phyloP scores from a whole-genome alignment of 2,113 vertebrate genomes.

The Dipodomys merriami region DNA sequence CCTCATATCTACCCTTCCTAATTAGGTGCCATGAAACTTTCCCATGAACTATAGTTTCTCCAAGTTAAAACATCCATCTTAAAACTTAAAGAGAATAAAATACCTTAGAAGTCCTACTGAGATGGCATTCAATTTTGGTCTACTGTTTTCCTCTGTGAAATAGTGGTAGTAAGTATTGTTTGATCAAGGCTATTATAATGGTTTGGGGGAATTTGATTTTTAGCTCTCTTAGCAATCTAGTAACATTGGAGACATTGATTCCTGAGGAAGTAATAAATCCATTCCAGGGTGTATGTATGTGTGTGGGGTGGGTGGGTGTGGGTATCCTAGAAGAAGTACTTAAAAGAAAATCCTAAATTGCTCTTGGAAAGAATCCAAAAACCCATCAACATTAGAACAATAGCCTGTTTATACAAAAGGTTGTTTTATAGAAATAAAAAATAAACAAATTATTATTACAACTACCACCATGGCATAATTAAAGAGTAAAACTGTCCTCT shows the following conservation, averaged over 20 bases:
- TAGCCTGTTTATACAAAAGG: background rate
- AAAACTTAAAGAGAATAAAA: background rate
- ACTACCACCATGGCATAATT: background rate
- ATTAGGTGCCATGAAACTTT: background rate
- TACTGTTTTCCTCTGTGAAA: background rate
- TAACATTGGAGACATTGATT: background rate
- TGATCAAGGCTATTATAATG: background rate
- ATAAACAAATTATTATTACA: background rate
- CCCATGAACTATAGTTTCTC: background rate
- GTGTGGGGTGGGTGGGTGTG: too few relatives aligned
- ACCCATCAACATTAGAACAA: background rate
- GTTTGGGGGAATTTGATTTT: background rate
- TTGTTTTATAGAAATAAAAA: background rate
- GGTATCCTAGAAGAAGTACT: background rate
- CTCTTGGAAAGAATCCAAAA: background rate
- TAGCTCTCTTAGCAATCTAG: background rate
- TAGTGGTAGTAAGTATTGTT: background rate
- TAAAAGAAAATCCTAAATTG: background rate
- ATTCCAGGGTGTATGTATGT: background rate
- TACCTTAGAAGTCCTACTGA: background rate
- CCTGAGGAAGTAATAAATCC: background rate
- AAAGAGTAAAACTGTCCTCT: background rate
- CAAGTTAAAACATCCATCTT: background rate
- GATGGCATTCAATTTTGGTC: background rate
- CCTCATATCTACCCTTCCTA: background rate